phyloP scores from a whole-genome alignment of 1,140 invertebrate species.

The Drosophila biarmipes region DNA sequence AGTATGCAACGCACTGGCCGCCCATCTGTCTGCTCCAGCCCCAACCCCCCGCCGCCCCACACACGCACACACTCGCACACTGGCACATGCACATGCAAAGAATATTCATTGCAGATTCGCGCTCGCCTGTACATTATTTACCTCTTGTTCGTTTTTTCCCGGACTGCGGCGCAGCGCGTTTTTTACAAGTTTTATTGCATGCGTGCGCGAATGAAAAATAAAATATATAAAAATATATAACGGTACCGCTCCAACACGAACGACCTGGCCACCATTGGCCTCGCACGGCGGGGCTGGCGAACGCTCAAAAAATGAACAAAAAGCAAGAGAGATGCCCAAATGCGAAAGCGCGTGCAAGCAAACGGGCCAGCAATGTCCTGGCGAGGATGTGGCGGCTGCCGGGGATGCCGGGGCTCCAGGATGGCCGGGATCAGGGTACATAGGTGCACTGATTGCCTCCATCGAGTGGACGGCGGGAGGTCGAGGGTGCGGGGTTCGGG shows the following conservation, averaged over 20 bases:
- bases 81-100: slow-evolving; percentile 1
- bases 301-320: slow-evolving; percentile 79
- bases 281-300: slow-evolving; percentile 26
- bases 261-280: slow-evolving; percentile 53
- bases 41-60: not conserved
- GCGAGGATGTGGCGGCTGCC: not conserved
- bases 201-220: slow-evolving; percentile 83
- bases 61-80: not conserved
- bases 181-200: slow-evolving; percentile 82
- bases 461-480: slow-evolving; percentile 10
- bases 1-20: slow-evolving; percentile 76
- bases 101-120: slow-evolving; percentile 21
- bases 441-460: slow-evolving; percentile 78
- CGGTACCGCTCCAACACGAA: slow-evolving; percentile 76
- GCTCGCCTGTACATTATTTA: slow-evolving; percentile 74
- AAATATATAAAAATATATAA: slow-evolving; percentile 83
- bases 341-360: slow-evolving; percentile 76
- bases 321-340: slow-evolving; percentile 81
- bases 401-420: not conserved
- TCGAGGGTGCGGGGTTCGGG: not conserved
- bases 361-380: slow-evolving; percentile 64
- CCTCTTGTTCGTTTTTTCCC: slow-evolving; percentile 77
- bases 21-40: slow-evolving; percentile 55
- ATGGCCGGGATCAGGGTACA: slow-evolving; percentile 61
- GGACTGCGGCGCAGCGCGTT: slow-evolving; percentile 42